Evolutionary conservation across 2,113 vertebrate genomes (phyloP), one percentile per base, ranked within the genome.

Genomic region (Cyphomyrus plagiostoma): DNA sequence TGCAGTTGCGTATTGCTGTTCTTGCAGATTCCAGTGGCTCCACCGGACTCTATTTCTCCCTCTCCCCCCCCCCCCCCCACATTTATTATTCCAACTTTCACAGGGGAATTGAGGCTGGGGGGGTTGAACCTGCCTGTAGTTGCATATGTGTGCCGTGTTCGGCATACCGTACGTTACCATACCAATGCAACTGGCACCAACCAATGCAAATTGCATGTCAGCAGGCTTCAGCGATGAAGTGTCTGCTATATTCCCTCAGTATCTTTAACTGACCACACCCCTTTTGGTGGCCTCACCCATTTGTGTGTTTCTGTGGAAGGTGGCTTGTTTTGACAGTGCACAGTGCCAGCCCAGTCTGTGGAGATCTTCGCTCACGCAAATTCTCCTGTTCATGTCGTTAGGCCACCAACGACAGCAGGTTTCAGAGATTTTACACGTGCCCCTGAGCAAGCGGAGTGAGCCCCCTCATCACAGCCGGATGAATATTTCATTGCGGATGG

Each of bases 251-350:
- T 42, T 42, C 5, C 4, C 35, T 26, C 74, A 5, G 0, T 19
- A 15, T 10, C 30, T 42, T 7, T 80, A 39, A 42, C 4, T 80
- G 35, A 42, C 74, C 74, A 6, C 74, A 42, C 35, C 74, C 35
- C 35, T 77, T 77, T 35, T 39, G 6, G 15, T 80, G 35, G 2
- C 74, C 70, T 0, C 45, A 39, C 4, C 17, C 45, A 21, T 84
- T 4, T 89, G 11, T 8, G 23, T 13, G 35, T 66, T 30, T 45
- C 86, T 26, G 48, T 62, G 88, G 52, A 88, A n/a, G 35, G 86
- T 91, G 91, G 86, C 89, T 88, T 88, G 90, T 91, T 92, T 91
- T 89, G 89, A 89, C 90, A 89, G n/a, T 19, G 39, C 58, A 42
- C 39, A 19, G 19, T 82, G 39, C 42, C 42, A 8, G 39, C 42